Evolutionary conservation across 2,888 invertebrate species (phyloP).

Genomic region (Lochmaea crataegi): DNA sequence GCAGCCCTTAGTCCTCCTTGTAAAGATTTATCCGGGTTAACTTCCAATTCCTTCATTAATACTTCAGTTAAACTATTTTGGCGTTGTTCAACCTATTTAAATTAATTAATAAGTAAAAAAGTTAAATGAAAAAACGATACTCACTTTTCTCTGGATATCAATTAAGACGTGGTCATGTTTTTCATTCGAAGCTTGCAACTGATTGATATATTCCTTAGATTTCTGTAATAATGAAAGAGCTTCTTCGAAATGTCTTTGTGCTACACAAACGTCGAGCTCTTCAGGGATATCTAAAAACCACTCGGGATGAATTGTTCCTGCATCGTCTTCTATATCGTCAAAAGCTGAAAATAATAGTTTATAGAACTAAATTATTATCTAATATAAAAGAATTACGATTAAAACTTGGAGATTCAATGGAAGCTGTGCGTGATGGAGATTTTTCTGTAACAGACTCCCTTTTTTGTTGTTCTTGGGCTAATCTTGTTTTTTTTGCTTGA

Average conservation of each 20-base stretch:
- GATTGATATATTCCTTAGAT: slow-evolving; percentile 69
- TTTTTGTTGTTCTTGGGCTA: slow-evolving; percentile 72
- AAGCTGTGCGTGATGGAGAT: slow-evolving; percentile 65
- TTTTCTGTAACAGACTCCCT: slow-evolving; percentile 62
- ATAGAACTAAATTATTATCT: not conserved
- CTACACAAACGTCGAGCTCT: slow-evolving; percentile 94
- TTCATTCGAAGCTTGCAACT: slow-evolving; percentile 53
- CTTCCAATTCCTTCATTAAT: slow-evolving; percentile 88
- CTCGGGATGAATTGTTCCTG: slow-evolving; percentile 71
- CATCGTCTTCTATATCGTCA: slow-evolving; percentile 63
- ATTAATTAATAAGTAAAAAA: slow-evolving; percentile 3
- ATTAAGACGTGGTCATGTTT: slow-evolving; percentile 64
- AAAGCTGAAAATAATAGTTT: slow-evolving; percentile 57
- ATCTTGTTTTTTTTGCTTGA: slow-evolving; percentile 84
- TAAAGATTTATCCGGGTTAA: slow-evolving; percentile 89
- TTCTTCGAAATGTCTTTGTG: slow-evolving; percentile 95
- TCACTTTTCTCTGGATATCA: slow-evolving; percentile 66
- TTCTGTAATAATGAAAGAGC: slow-evolving; percentile 85
- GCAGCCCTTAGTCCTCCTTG: slow-evolving; percentile 90
- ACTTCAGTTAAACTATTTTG: slow-evolving; percentile 86
- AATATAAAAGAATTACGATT: slow-evolving; percentile 58
- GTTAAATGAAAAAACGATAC: not conserved
- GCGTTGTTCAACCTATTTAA: slow-evolving; percentile 73
- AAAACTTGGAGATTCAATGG: slow-evolving; percentile 63
- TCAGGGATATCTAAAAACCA: slow-evolving; percentile 94